Evolutionary conservation across 1,140 invertebrate genomes (phyloP).

Genomic region (Plectrocnemia conspersa): DNA sequence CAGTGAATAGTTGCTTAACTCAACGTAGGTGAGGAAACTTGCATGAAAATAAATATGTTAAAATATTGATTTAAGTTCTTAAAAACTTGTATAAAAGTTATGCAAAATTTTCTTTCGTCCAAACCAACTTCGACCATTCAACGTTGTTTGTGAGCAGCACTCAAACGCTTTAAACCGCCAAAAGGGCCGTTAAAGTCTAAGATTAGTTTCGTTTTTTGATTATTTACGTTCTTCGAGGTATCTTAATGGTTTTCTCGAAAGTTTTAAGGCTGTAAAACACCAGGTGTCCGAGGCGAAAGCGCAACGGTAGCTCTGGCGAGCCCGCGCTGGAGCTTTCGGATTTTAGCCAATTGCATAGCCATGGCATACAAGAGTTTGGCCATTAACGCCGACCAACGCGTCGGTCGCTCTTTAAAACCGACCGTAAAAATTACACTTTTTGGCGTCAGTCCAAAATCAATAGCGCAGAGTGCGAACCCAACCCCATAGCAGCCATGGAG

Average conservation of each 20-base stretch:
- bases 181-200: background rate
- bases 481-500: background rate
- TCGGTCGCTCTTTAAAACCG: background rate
- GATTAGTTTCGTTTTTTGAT: no score
- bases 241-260: background rate
- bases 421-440: constrained; percentile 21
- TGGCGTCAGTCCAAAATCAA: constrained; percentile 20
- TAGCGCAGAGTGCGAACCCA: constrained; percentile 13
- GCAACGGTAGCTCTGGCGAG: no score
- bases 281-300: background rate
- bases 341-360: background rate
- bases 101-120: no score
- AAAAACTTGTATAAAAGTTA: no score
- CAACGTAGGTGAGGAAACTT: no score
- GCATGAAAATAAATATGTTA: no score
- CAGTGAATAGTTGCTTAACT: no score
- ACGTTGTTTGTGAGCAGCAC: no score
- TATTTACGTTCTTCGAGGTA: background rate
- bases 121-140: no score
- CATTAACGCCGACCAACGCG: constrained; percentile 10
- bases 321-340: no score
- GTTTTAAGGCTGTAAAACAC: background rate
- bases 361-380: background rate
- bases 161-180: no score
- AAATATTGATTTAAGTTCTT: no score